Conservation (phyloP, 2,113 vertebrate species). For the Oxyruncus cristatus region DNA sequence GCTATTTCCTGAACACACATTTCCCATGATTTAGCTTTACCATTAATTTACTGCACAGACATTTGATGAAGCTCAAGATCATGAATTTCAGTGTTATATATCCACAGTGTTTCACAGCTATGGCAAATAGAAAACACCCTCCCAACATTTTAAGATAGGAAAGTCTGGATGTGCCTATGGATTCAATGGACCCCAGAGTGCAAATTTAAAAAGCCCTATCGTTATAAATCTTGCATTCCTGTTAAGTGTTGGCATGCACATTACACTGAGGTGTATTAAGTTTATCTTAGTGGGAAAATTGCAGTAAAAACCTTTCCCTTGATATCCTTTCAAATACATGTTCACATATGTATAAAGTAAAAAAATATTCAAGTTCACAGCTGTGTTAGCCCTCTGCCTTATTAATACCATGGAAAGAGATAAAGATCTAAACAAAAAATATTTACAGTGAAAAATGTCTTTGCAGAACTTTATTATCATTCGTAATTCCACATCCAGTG, state of each 20-base stretch:
- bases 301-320: slow-evolving; percentile 31
- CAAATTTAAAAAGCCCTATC: slow-evolving; percentile 68
- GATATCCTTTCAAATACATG: not conserved
- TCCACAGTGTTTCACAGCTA: slow-evolving; percentile 46
- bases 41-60: slow-evolving; percentile 47
- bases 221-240: slow-evolving; percentile 78
- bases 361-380: not conserved
- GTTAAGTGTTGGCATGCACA: slow-evolving; percentile 76
- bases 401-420: not conserved
- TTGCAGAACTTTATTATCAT: slow-evolving; percentile 44
- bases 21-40: slow-evolving; percentile 17
- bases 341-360: slow-evolving; percentile 23
- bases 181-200: slow-evolving; percentile 77
- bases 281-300: slow-evolving; percentile 65
- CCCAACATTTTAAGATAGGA: slow-evolving; percentile 64
- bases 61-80: slow-evolving; percentile 63
- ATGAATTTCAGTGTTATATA: slow-evolving; percentile 44
- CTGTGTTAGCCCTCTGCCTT: not conserved
- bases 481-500: not conserved
- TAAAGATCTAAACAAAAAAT: slow-evolving; percentile 29
- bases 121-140: slow-evolving; percentile 65
- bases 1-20: slow-evolving; percentile 49
- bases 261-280: slow-evolving; percentile 69
- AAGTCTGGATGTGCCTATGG: slow-evolving; percentile 70
- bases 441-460: slow-evolving; percentile 13